Conservation (phyloP, 30 jellyfish, hydroid and myxozoan genomes). For the Turritopsis dohrnii region DNA sequence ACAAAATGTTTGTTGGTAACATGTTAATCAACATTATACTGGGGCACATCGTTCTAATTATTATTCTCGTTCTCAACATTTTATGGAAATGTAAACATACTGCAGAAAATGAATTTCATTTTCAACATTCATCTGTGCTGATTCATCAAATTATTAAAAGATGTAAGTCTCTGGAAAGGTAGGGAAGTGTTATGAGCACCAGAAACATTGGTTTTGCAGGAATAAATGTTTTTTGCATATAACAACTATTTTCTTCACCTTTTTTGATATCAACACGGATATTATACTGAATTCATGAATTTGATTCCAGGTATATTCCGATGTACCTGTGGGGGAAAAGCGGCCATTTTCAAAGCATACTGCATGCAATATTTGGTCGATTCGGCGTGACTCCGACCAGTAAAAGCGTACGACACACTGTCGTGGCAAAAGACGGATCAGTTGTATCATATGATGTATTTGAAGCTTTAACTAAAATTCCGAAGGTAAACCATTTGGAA, state of each 20-base stretch:
- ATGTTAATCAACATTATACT: neutral
- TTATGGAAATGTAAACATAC: neutral
- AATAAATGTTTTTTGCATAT: too few species aligned
- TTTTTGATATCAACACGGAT: too few species aligned
- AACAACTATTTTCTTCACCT: too few species aligned
- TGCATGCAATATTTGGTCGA: constrained; percentile 72
- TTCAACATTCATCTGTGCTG: neutral
- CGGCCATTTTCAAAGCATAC: constrained; percentile 82
- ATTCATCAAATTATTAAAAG: neutral
- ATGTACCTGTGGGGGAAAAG: constrained; percentile 77
- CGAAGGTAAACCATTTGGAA: neutral
- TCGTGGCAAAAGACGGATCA: constrained; percentile 77
- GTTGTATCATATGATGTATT: constrained; percentile 63
- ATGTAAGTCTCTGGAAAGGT: neutral
- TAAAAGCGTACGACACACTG: constrained; percentile 29
- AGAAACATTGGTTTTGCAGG: too few species aligned
- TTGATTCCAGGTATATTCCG: constrained; percentile 65
- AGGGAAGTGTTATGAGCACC: neutral
- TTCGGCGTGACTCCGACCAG: constrained; percentile 30
- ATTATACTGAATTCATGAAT: neutral
- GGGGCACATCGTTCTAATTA: neutral
- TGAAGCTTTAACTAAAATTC: neutral
- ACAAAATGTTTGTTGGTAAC: neutral
- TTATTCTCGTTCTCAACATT: neutral
- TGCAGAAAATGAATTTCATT: neutral